phyloP scores from a whole-genome alignment of 2,113 vertebrate species.

The Lagopus leucura region DNA sequence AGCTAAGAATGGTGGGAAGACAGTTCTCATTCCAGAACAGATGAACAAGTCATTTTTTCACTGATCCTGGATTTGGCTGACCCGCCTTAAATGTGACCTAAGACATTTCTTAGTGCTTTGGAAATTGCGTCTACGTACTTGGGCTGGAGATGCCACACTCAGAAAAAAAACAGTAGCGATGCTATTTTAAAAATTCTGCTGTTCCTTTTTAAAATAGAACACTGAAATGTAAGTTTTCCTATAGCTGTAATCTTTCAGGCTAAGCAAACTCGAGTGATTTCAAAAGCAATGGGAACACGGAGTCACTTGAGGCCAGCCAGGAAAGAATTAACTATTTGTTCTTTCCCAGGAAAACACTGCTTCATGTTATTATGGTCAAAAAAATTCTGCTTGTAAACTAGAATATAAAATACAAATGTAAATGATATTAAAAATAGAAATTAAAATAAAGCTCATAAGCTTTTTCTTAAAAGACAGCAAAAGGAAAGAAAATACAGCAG shows the following conservation, averaged over 20 bases:
- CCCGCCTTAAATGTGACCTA: slow-evolving; percentile 65
- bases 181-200: slow-evolving; percentile 66
- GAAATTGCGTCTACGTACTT: slow-evolving; percentile 70
- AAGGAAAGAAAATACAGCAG: neutral
- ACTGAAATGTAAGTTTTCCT: slow-evolving; percentile 45
- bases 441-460: neutral
- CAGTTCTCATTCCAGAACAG: slow-evolving; percentile 54
- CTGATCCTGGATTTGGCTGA: slow-evolving; percentile 67
- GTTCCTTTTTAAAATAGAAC: slow-evolving; percentile 63
- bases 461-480: neutral
- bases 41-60: slow-evolving; percentile 59
- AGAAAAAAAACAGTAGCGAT: neutral
- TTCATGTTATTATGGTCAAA: neutral
- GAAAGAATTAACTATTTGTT: slow-evolving; percentile 22
- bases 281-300: slow-evolving; percentile 56
- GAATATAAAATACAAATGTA: neutral
- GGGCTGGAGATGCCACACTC: slow-evolving; percentile 37
- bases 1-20: slow-evolving; percentile 61
- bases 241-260: slow-evolving; percentile 53
- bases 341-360: neutral
- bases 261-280: slow-evolving; percentile 58
- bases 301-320: slow-evolving; percentile 31
- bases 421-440: neutral
- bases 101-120: slow-evolving; percentile 68
- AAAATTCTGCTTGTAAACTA: too few relatives aligned